Conservation (phyloP, 35 echinoderm and acorn worm species). For the Hemicentrotus pulcherrimus region DNA sequence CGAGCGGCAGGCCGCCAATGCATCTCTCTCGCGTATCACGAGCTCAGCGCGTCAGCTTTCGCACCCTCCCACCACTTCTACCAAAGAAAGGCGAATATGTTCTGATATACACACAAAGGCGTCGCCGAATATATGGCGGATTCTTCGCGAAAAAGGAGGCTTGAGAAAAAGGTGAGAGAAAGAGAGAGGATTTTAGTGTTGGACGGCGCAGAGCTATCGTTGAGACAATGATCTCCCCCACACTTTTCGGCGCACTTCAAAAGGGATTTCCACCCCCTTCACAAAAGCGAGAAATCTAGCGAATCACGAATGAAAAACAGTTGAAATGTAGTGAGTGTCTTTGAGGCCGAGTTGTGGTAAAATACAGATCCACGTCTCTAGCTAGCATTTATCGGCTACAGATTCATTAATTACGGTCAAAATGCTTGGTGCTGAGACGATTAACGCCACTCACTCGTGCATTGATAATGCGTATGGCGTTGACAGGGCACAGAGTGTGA, state of each 20-base stretch:
- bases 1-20: background rate
- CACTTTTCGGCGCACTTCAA: background rate
- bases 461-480: background rate
- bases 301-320: background rate
- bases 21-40: background rate
- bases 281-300: background rate
- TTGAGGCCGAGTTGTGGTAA: background rate
- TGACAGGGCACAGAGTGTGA: background rate
- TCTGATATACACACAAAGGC: constrained; percentile 1
- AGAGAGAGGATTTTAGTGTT: background rate
- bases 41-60: background rate
- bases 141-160: background rate
- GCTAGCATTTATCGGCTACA: constrained; percentile 8
- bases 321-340: background rate
- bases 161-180: background rate
- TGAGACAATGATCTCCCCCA: background rate
- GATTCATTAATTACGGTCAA: constrained; percentile 32
- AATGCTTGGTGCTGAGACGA: background rate
- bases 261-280: background rate
- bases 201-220: background rate
- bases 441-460: constrained; percentile 8
- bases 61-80: background rate
- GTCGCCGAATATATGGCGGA: background rate
- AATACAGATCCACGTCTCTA: background rate
- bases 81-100: background rate